phyloP scores from a whole-genome alignment of 2,888 invertebrate species.

The Drosophila nigritarsus region DNA sequence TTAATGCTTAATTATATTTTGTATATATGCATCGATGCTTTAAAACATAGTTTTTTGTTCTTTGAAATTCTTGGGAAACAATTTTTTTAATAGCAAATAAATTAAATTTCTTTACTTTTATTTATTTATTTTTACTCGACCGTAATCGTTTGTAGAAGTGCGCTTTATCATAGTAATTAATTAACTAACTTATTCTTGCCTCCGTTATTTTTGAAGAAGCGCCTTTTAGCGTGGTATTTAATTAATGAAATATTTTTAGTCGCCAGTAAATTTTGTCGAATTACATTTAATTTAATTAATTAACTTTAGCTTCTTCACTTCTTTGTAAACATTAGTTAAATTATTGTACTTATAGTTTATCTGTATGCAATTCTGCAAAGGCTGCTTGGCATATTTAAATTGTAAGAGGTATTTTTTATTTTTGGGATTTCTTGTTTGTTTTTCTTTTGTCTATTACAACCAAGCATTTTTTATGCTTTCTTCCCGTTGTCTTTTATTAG shows the following conservation, averaged over 20 bases:
- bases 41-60: constrained; percentile 9
- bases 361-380: constrained; percentile 13
- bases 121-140: not conserved
- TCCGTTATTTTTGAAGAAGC: not conserved
- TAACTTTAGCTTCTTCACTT: not conserved
- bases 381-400: constrained; percentile 6
- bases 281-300: not conserved
- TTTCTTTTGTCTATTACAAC: constrained; percentile 16
- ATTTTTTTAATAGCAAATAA: not conserved
- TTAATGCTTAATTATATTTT: not conserved
- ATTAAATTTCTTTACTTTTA: not conserved
- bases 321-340: not conserved
- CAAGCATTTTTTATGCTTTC: constrained; percentile 33
- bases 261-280: not conserved
- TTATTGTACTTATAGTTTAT: constrained; percentile 6
- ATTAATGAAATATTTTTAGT: not conserved
- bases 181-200: not conserved
- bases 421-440: constrained; percentile 23
- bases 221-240: not conserved
- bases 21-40: not conserved
- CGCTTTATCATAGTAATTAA: not conserved
- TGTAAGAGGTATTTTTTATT: constrained; percentile 27
- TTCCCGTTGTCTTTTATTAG: constrained; percentile 30
- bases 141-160: not conserved
- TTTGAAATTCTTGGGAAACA: not conserved